phyloP scores from a whole-genome alignment of 2,113 vertebrate species.

The Peromyscus leucopus region DNA sequence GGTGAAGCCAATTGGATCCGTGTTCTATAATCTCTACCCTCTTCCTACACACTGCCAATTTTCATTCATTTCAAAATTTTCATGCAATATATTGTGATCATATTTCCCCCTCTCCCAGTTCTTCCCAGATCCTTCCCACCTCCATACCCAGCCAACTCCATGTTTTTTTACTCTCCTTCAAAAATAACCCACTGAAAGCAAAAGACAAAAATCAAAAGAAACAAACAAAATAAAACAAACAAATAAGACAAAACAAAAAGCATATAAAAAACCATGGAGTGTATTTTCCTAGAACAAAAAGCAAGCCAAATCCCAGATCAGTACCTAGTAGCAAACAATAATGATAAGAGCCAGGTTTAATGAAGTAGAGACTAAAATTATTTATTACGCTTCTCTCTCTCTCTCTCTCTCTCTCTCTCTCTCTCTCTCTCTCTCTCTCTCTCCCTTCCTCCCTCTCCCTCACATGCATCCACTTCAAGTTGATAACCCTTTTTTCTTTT shows the following conservation, averaged over 20 bases:
- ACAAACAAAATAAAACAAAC: not conserved
- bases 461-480: not conserved
- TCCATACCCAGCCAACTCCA: not conserved
- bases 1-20: not conserved
- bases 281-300: not conserved
- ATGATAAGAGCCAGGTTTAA: not conserved
- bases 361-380: not conserved
- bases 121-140: not conserved
- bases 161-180: not conserved
- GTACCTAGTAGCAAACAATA: not conserved
- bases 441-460: not conserved
- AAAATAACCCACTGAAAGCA: not conserved
- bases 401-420: too few species aligned
- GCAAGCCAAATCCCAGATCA: not conserved
- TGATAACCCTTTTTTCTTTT: not conserved
- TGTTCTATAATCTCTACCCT: not conserved
- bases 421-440: not conserved
- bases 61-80: not conserved
- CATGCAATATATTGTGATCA: not conserved
- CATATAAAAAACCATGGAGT: not conserved
- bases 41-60: not conserved
- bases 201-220: not conserved
- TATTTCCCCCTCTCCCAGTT: not conserved
- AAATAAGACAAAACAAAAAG: not conserved
- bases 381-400: not conserved